Percentiles rank a stretch among this genome's conserved stretches.
Evolutionary conservation across 1,140 invertebrate genomes (phyloP).

Genomic region (Brachionus manjavacas): DNA sequence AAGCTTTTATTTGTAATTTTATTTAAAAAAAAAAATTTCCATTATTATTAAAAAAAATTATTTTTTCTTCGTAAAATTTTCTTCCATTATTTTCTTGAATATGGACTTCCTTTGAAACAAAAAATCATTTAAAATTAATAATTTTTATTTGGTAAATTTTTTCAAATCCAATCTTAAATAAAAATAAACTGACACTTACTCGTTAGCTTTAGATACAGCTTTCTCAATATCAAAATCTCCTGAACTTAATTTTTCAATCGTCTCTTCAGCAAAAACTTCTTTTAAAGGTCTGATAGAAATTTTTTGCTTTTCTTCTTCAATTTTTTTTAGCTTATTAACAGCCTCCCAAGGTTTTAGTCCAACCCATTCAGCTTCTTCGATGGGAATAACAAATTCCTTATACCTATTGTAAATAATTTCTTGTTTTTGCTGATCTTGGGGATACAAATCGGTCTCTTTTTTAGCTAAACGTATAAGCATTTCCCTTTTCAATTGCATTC

Average conservation of each 20-base stretch:
- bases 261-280: conserved; percentile 38
- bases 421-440: conserved; percentile 67
- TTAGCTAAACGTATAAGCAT: conserved; percentile 63
- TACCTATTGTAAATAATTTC: conserved; percentile 76
- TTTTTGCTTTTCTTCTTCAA: conserved; percentile 41
- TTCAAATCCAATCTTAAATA: neutral
- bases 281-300: conserved; percentile 20
- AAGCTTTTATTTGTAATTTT: neutral
- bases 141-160: neutral
- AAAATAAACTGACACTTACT: neutral
- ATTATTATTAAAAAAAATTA: neutral
- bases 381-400: conserved; percentile 69
- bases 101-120: conserved; percentile 1
- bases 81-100: neutral
- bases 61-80: conserved; percentile 26
- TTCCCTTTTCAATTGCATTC: conserved; percentile 73
- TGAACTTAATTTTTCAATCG: neutral
- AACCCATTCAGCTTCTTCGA: conserved; percentile 44
- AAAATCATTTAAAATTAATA: neutral
- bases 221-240: neutral
- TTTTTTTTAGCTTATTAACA: conserved; percentile 38
- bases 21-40: neutral
- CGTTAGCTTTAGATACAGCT: neutral
- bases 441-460: conserved; percentile 59
- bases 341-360: conserved; percentile 43